Conservation (phyloP, 2,113 vertebrate genomes). For the Pachycephala philippinensis region DNA sequence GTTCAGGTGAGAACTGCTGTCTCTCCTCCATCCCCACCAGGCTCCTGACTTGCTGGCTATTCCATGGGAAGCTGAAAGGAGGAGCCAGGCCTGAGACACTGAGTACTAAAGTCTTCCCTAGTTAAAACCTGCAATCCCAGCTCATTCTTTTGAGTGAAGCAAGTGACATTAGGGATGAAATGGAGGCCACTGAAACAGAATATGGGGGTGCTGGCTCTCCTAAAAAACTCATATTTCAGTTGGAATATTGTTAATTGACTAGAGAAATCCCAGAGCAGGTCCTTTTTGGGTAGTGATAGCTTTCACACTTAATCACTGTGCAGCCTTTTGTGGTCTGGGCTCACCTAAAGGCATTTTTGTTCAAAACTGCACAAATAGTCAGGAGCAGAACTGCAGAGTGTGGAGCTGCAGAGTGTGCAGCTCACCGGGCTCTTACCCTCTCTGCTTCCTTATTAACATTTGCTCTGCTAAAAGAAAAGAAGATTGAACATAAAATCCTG, state of each 20-base stretch:
- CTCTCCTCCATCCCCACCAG: background rate
- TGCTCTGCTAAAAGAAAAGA: slow-evolving; percentile 56
- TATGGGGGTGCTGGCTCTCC: background rate
- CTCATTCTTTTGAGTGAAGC: background rate
- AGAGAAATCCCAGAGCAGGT: background rate
- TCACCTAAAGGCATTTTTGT: background rate
- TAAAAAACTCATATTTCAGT: background rate
- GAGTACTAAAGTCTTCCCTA: background rate
- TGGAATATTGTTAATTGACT: background rate
- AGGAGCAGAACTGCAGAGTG: background rate
- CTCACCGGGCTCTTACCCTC: background rate
- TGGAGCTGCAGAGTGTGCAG: background rate
- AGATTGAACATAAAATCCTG: slow-evolving; percentile 65
- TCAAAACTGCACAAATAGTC: background rate
- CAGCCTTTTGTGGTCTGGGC: background rate
- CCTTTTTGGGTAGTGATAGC: background rate
- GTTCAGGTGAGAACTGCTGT: background rate
- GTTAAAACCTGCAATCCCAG: background rate
- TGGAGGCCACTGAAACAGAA: background rate
- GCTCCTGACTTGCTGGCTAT: background rate
- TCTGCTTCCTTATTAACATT: slow-evolving; percentile 40
- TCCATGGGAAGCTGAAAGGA: background rate
- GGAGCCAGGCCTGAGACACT: background rate
- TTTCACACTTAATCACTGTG: background rate
- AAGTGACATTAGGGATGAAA: background rate